These are phyloP conservation scores for Dicerorhinus sumatrensis DNA, from an alignment of 2,113 vertebrate species.

Conservation along the genomic window DNA sequence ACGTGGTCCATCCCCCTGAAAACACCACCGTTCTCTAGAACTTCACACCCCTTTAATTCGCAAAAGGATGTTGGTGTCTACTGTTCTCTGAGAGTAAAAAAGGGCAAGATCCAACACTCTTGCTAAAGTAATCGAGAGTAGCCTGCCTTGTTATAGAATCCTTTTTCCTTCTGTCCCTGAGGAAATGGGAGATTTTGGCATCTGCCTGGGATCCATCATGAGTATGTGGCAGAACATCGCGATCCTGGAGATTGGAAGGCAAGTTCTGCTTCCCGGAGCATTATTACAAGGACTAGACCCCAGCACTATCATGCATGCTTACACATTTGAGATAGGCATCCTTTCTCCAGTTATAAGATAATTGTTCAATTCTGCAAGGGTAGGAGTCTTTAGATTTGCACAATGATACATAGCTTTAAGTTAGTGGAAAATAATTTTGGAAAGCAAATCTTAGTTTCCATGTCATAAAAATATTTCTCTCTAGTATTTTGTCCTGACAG, in stretches of 20 bases:
- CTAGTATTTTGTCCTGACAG: constrained; percentile 67
- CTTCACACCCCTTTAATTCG: not conserved
- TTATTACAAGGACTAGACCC: constrained; percentile 13
- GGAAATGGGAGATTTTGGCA: not conserved
- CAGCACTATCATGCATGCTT: not conserved
- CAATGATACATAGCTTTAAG: constrained; percentile 70
- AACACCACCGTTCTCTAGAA: not conserved
- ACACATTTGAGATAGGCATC: constrained; percentile 26
- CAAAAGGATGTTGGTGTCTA: not conserved
- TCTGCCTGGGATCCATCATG: constrained; percentile 63
- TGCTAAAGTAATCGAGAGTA: not conserved
- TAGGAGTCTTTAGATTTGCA: constrained; percentile 56
- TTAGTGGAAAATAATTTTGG: constrained; percentile 80
- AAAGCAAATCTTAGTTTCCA: constrained; percentile 76
- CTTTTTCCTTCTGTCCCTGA: not conserved
- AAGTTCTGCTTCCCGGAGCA: constrained; percentile 56
- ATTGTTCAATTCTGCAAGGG: constrained; percentile 49
- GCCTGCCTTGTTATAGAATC: not conserved
- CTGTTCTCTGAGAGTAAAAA: not conserved
- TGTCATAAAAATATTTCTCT: constrained; percentile 83
- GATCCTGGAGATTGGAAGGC: constrained; percentile 66
- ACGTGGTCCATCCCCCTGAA: accelerated
- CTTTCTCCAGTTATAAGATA: constrained; percentile 51
- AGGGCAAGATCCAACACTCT: not conserved
- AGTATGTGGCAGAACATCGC: constrained; percentile 68